phyloP scores from a whole-genome alignment of 2,888 invertebrate genomes.

The Abrostola tripartita region DNA sequence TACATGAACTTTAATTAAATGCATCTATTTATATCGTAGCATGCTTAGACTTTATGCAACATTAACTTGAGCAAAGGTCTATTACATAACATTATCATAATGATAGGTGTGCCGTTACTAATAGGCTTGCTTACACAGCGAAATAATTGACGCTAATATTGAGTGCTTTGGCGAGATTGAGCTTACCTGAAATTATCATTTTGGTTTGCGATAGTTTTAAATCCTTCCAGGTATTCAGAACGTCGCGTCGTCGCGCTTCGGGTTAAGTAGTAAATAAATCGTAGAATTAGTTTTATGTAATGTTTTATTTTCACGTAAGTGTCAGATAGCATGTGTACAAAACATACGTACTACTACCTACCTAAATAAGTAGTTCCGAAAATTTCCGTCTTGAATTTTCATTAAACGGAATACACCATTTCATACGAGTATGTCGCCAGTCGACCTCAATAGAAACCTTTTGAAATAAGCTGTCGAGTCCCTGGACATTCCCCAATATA shows the following conservation, averaged over 20 bases:
- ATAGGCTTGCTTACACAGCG: slow-evolving; percentile 3
- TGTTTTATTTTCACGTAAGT: too few species aligned
- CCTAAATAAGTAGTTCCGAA: too few species aligned
- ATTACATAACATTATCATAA: slow-evolving; percentile 31
- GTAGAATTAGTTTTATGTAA: too few species aligned
- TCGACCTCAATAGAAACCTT: slow-evolving; percentile 29
- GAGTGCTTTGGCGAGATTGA: background rate
- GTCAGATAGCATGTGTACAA: too few species aligned
- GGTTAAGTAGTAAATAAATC: too few species aligned
- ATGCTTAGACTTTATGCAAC: background rate
- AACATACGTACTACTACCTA: too few species aligned
- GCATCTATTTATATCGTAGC: background rate
- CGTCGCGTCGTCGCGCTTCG: too few species aligned
- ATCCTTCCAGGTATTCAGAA: background rate
- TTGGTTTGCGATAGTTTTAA: background rate
- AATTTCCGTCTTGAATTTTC: background rate
- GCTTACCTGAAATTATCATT: background rate
- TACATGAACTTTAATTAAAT: background rate
- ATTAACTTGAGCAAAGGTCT: background rate
- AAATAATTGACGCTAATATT: slow-evolving; percentile 21
- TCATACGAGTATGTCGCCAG: slow-evolving; percentile 3
- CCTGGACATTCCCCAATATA: slow-evolving; percentile 28
- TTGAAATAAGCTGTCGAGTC: slow-evolving; percentile 28
- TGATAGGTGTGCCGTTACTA: slow-evolving; percentile 31
- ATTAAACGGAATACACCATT: slow-evolving; percentile 5